Base-by-base conservation (phyloP, 2,888 invertebrate genomes). In the Sinodicranocentrus sp. region DNA sequence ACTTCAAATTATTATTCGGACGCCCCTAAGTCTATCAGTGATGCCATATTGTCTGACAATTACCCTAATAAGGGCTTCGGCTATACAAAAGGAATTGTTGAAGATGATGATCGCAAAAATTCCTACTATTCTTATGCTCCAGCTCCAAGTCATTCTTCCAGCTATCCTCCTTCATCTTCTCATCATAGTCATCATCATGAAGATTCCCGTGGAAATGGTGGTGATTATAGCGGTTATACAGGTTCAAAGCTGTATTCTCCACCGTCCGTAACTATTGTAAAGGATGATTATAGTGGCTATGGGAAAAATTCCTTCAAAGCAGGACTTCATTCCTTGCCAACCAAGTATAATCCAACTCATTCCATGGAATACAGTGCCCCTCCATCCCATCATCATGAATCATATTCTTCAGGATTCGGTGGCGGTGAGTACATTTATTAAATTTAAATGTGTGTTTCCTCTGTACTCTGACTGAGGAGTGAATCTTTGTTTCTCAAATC, bases 1-100 rank as follows among this genome's bases (percentile, higher is more conserved):
- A 8, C 33, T 0, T 33, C 68, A 0, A 65, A 67, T 43, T 67
- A 25, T 33, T 48, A 25, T 19, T 21, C 15, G 15, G 79, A 61
- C 13, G 21, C 21, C 2, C 79, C 80, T 21, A 79, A 79, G 61
- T 80, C 80, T 43, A 80, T 80, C 17, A 73, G 33, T 57, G 80
- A 72, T 28, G 57, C 73, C 10, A 25, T 80, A 21, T 44, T 67
- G 6, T n/a, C 52, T 6, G 71, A 79, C 13, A 48, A 52, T 23
- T 79, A 79, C 17, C n/a, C 78, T 1, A 39, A 65, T n/a, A 72
- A 79, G 21, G 48, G 63, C 26, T 68, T 59, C 21, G 13, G 23
- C 63, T 65, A 6, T 33, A n/a, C 63, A n/a, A 63, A 63, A 33
- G 6, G 8, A 23, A 21, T 19, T 5, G 63, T 71, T 28, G 79